Evolutionary conservation across 2,797 vertebrate species (phyloP).

Genomic region (Triplophysa yarkandensis): DNA sequence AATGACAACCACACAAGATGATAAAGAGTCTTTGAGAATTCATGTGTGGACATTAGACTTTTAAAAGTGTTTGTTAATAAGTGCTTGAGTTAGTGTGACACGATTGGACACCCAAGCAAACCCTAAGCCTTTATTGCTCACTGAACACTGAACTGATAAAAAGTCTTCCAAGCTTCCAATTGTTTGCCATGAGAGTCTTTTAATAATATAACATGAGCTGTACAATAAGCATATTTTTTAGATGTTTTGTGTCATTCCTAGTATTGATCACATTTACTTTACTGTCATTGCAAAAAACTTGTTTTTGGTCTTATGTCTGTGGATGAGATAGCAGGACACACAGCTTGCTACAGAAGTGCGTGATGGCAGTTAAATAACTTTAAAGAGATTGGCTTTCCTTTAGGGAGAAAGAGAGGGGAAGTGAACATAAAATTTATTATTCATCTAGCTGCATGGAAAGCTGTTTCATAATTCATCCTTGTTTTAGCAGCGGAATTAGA

Average conservation of each 20-base stretch:
- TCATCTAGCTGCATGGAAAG: constrained; percentile 41
- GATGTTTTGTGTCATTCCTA: neutral
- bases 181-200: neutral
- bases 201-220: neutral
- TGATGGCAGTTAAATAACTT: constrained; percentile 14
- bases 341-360: neutral
- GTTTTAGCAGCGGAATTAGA: constrained; percentile 42
- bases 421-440: constrained; percentile 45
- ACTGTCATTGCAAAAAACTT: constrained; percentile 13
- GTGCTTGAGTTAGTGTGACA: constrained; percentile 13
- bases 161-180: too few relatives aligned
- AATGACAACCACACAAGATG: too few relatives aligned
- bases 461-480: constrained; percentile 55
- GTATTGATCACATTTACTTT: neutral
- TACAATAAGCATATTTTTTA: too few relatives aligned
- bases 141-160: too few relatives aligned
- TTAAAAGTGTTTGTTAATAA: too few relatives aligned
- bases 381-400: constrained; percentile 17
- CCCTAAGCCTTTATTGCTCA: neutral
- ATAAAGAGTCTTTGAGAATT: too few relatives aligned
- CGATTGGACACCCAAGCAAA: constrained; percentile 20
- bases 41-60: too few relatives aligned
- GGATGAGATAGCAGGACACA: constrained; percentile 19
- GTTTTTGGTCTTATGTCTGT: neutral
- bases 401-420: neutral